A percentile compares a stretch with the other conserved stretches of the same genome.
phyloP scores from a whole-genome alignment of 1,140 invertebrate species.

The Zophobas atratus region DNA sequence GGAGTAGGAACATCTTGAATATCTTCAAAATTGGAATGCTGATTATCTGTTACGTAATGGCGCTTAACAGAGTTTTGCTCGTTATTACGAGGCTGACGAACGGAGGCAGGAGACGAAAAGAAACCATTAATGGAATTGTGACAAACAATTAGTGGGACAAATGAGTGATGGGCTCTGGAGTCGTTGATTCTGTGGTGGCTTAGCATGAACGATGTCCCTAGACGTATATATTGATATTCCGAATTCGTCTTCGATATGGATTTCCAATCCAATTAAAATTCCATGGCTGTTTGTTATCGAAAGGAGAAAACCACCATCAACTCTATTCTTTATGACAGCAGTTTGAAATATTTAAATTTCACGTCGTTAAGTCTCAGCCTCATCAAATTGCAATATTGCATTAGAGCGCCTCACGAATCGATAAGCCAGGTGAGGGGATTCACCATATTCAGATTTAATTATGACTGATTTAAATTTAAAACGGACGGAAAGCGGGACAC shows the following conservation, averaged over 20 bases:
- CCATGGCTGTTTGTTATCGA: constrained; percentile 46
- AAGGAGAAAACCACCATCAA: constrained; percentile 46
- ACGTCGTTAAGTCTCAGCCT: constrained; percentile 42
- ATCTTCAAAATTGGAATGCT: too few species aligned
- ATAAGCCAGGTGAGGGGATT: constrained; percentile 40
- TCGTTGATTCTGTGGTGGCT: constrained; percentile 22
- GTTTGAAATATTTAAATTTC: constrained; percentile 48
- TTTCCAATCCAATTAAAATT: constrained; percentile 50
- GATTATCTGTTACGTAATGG: not conserved
- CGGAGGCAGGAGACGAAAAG: constrained; percentile 1
- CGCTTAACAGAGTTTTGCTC: not conserved
- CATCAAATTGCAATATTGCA: constrained; percentile 42
- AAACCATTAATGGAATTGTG: constrained; percentile 33
- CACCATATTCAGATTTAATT: constrained; percentile 40
- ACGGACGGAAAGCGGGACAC: constrained; percentile 6
- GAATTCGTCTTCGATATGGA: constrained; percentile 42
- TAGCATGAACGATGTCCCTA: constrained; percentile 9
- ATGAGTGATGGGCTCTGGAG: constrained; percentile 28
- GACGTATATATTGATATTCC: constrained; percentile 45
- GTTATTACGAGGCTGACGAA: not conserved
- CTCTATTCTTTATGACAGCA: constrained; percentile 46
- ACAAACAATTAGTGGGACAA: constrained; percentile 39
- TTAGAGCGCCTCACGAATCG: constrained; percentile 18
- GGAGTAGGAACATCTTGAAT: too few species aligned
- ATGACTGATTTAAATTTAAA: constrained; percentile 42